These are phyloP conservation scores for Drosophila limbata DNA, from an alignment of 2,888 invertebrate genomes.

Conservation along the genomic window DNA sequence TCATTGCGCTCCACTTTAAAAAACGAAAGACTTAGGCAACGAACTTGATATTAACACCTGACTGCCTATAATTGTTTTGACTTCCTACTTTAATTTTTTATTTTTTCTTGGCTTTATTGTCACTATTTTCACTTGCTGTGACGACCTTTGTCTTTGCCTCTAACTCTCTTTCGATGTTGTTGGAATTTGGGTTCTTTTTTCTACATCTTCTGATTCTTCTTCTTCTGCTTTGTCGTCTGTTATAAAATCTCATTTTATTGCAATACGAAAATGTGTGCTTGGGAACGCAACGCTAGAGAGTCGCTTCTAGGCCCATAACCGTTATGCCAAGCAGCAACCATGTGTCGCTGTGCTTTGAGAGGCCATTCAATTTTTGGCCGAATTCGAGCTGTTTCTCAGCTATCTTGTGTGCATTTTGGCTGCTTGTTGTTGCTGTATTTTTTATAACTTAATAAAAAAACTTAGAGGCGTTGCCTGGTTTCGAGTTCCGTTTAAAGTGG, in stretches of 20 bases:
- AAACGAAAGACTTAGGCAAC: slow-evolving; percentile 77
- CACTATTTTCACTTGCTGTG: slow-evolving; percentile 65
- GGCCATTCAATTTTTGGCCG: slow-evolving; percentile 41
- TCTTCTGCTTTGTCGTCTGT: slow-evolving; percentile 17
- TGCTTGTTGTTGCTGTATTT: slow-evolving; percentile 32
- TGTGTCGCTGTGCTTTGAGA: slow-evolving; percentile 28
- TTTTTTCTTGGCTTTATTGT: slow-evolving; percentile 35
- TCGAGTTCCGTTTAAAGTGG: slow-evolving; percentile 76
- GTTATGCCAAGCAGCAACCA: slow-evolving; percentile 56
- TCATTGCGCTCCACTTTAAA: slow-evolving; percentile 69
- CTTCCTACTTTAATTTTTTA: slow-evolving; percentile 34
- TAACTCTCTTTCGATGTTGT: slow-evolving; percentile 28
- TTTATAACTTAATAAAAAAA: slow-evolving; percentile 76
- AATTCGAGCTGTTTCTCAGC: slow-evolving; percentile 48
- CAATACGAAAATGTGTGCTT: slow-evolving; percentile 50
- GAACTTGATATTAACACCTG: slow-evolving; percentile 79
- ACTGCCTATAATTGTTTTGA: slow-evolving; percentile 57
- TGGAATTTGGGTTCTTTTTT: slow-evolving; percentile 37
- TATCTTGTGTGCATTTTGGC: slow-evolving; percentile 17
- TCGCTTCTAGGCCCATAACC: slow-evolving; percentile 50
- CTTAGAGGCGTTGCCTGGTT: slow-evolving; percentile 53
- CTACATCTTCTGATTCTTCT: not conserved
- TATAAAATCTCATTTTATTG: slow-evolving; percentile 78
- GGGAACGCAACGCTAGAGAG: slow-evolving; percentile 40
- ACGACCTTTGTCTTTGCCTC: slow-evolving; percentile 56